A percentile compares a stretch with the other conserved stretches of the same genome.
Conservation (phyloP, 2,888 invertebrate genomes). For the Ferrisia virgata region DNA sequence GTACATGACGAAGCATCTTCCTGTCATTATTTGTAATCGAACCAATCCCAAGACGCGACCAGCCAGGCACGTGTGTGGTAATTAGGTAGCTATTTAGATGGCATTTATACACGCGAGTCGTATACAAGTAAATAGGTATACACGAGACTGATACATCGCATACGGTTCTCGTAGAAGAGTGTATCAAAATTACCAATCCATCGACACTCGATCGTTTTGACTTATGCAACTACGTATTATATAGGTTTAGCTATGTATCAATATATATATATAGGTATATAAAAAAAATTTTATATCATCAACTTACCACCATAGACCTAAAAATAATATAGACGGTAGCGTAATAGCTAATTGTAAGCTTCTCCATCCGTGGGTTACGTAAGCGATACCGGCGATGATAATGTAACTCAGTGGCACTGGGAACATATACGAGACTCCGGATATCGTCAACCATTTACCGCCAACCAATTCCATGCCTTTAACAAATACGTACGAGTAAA, state of each 20-base stretch:
- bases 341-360: conserved; percentile 70
- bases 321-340: conserved; percentile 67
- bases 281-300: background rate
- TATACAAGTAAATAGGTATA: too few species aligned
- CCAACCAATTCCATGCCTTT: conserved; percentile 72
- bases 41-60: background rate
- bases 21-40: conserved; percentile 3
- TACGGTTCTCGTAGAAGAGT: too few species aligned
- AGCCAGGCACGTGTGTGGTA: background rate
- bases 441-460: conserved; percentile 74
- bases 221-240: background rate
- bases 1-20: conserved; percentile 25
- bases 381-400: conserved; percentile 68
- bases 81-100: background rate
- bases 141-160: too few species aligned
- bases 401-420: conserved; percentile 75
- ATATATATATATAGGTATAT: too few species aligned
- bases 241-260: too few species aligned
- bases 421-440: conserved; percentile 76
- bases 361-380: conserved; percentile 69
- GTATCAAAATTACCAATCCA: too few species aligned
- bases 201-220: too few species aligned
- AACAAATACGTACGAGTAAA: background rate
- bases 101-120: background rate
- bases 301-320: conserved; percentile 60